A percentile compares a stretch with the other conserved stretches of the same genome.
These are phyloP conservation scores for Hyperoplus immaculatus DNA, from an alignment of 2,797 vertebrate genomes.

Conservation along the genomic window DNA sequence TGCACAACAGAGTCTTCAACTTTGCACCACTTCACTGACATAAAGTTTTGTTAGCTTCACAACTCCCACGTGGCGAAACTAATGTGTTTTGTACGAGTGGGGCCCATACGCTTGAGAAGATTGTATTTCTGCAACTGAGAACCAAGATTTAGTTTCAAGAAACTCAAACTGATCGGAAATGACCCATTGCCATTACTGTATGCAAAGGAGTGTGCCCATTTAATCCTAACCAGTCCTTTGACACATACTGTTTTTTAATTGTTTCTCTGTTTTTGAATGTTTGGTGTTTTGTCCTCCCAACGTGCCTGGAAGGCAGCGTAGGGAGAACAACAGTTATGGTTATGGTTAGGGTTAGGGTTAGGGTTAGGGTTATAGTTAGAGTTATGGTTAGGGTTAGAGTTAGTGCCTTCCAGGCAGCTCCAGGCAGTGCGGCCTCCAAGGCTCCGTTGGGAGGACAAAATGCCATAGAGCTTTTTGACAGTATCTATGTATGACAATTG, in stretches of 20 bases:
- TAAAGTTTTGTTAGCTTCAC: constrained; percentile 33
- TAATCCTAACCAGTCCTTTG: neutral
- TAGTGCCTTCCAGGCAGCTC: too few species aligned
- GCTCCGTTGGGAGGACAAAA: too few species aligned
- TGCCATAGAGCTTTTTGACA: too few species aligned
- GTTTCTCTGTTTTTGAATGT: neutral
- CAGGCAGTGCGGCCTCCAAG: too few species aligned
- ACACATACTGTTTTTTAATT: neutral
- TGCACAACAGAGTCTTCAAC: constrained; percentile 15
- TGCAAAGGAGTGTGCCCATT: neutral
- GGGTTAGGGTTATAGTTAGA: too few species aligned
- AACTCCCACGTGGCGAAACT: constrained; percentile 30
- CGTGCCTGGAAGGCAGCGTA: too few species aligned
- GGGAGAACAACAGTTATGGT: too few species aligned
- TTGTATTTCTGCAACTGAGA: neutral
- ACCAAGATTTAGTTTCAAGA: constrained; percentile 4
- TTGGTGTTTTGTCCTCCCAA: too few species aligned
- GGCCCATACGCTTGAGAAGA: neutral
- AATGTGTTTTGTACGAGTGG: constrained; percentile 34
- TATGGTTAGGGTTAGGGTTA: too few species aligned
- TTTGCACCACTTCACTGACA: constrained; percentile 38
- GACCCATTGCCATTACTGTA: neutral
- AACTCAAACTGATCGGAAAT: neutral
- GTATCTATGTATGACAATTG: neutral
- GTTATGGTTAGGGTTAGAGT: too few species aligned